phyloP scores from a whole-genome alignment of 2,888 invertebrate species.

The Philaethria dido region DNA sequence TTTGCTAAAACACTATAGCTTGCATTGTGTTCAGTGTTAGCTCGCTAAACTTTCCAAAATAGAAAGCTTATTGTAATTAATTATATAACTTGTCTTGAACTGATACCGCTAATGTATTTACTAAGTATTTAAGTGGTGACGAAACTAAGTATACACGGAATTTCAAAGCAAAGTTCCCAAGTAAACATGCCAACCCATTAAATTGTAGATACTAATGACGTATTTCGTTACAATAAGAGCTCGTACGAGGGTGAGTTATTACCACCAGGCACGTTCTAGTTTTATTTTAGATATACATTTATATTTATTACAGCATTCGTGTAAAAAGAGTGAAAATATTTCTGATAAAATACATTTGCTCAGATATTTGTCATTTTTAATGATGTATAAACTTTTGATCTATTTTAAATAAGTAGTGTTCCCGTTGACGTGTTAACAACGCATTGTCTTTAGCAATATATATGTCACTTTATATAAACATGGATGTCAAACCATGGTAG shows the following conservation, averaged over 20 bases:
- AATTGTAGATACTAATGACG: conserved; percentile 26
- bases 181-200: conserved; percentile 27
- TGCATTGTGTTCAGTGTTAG: not conserved
- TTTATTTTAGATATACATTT: conserved; percentile 10
- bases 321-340: not conserved
- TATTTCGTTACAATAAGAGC: conserved; percentile 19
- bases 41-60: conserved; percentile 2
- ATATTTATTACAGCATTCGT: conserved; percentile 6
- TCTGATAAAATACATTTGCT: too few species aligned
- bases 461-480: too few species aligned
- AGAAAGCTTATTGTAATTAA: conserved; percentile 22
- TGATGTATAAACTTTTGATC: too few species aligned
- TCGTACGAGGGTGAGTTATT: conserved; percentile 9
- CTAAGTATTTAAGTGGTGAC: conserved; percentile 26
- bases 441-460: too few species aligned
- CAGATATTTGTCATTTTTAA: not conserved
- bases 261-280: conserved; percentile 13
- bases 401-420: too few species aligned
- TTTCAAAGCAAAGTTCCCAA: conserved; percentile 29
- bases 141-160: conserved; percentile 17
- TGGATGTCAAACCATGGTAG: too few species aligned
- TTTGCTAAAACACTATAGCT: not conserved
- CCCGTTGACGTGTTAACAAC: too few species aligned
- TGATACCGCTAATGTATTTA: conserved; percentile 27
- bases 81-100: conserved; percentile 19